Conservation (phyloP, 2,797 vertebrate genomes). For the Setipinna tenuifilis region DNA sequence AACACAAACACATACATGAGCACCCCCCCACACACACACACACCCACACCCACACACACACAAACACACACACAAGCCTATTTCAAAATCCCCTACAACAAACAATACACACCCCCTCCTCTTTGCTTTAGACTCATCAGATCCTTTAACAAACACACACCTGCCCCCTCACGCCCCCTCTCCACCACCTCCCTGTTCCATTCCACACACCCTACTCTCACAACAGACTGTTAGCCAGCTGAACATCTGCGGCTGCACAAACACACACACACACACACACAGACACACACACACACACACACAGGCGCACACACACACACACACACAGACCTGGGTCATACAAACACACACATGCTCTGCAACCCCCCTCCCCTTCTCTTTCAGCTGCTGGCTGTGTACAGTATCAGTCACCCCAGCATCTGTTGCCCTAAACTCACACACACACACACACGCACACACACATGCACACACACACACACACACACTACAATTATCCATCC, state of each 20-base stretch:
- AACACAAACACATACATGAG: not conserved
- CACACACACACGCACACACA: not conserved
- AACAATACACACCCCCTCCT: too few relatives aligned
- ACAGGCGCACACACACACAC: not conserved
- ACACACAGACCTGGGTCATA: not conserved
- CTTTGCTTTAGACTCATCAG: too few relatives aligned
- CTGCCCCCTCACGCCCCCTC: not conserved
- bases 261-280: too few relatives aligned
- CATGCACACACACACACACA: not conserved
- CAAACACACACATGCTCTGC: not conserved
- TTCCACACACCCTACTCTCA: not conserved
- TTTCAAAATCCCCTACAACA: too few relatives aligned
- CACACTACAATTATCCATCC: not conserved
- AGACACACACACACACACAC: too few relatives aligned
- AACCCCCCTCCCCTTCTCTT: too few relatives aligned
- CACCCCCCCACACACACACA: not conserved
- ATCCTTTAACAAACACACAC: not conserved
- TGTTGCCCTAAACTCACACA: not conserved
- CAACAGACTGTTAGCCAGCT: not conserved
- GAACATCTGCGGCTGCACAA: not conserved
- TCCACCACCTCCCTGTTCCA: not conserved
- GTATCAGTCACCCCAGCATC: slow-evolving; percentile 1
- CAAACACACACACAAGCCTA: not conserved
- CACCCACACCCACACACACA: not conserved
- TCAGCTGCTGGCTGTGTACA: slow-evolving; percentile 24